Evolutionary conservation across 2,113 vertebrate species (phyloP).

Genomic region (Tyto alba): DNA sequence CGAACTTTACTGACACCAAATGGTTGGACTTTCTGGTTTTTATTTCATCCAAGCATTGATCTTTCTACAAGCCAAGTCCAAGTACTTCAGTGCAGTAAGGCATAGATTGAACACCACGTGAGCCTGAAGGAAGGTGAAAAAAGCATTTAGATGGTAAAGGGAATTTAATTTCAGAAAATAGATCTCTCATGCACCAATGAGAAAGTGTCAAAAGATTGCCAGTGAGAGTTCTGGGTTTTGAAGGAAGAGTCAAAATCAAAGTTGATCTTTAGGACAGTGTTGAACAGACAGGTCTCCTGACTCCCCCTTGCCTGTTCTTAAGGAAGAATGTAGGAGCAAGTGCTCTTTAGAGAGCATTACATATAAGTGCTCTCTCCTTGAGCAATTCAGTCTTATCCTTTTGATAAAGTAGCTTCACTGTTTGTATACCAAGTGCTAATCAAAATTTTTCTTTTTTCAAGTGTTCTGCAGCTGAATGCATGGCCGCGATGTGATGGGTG

Average conservation of each 20-base stretch:
- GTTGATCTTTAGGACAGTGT: neutral
- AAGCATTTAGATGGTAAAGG: neutral
- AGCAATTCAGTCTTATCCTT: neutral
- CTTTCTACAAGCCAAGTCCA: neutral
- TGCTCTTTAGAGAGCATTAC: neutral
- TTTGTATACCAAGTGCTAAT: neutral
- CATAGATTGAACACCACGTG: neutral
- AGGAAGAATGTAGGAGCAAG: neutral
- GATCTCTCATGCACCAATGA: neutral
- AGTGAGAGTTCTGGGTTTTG: neutral
- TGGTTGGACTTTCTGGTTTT: neutral
- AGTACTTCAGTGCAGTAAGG: neutral
- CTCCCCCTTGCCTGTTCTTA: neutral
- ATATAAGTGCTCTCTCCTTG: neutral
- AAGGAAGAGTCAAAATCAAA: neutral
- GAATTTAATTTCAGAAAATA: neutral
- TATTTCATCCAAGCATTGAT: neutral
- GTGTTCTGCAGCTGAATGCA: neutral
- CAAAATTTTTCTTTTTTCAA: neutral
- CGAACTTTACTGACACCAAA: neutral
- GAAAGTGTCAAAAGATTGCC: neutral
- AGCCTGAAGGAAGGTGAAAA: neutral
- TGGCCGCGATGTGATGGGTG: neutral
- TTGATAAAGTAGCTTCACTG: neutral
- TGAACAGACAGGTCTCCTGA: neutral